These are phyloP conservation scores for Pedionomus torquatus DNA, from an alignment of 2,113 vertebrate species.

Conservation along the genomic window DNA sequence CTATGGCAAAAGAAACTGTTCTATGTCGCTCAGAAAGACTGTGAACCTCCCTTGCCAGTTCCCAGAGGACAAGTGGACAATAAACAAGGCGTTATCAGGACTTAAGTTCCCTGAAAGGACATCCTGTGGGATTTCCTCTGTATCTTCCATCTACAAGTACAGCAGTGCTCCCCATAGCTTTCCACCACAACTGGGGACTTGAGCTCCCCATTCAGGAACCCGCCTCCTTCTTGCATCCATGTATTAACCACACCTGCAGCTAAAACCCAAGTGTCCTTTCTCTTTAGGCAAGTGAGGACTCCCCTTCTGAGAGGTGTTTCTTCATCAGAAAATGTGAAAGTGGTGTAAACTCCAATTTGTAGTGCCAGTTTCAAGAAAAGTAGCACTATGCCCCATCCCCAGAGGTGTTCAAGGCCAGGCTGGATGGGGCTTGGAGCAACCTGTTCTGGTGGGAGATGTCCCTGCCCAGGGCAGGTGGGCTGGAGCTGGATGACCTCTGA, in stretches of 20 bases:
- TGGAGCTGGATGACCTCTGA: too few relatives aligned
- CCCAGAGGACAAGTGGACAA: fast-evolving
- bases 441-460: too few relatives aligned
- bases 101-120: not conserved
- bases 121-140: not conserved
- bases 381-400: too few relatives aligned
- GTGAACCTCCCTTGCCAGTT: not conserved
- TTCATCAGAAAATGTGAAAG: not conserved
- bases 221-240: not conserved
- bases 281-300: not conserved
- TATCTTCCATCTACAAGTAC: not conserved
- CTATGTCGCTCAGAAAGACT: not conserved
- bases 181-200: not conserved
- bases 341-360: not conserved
- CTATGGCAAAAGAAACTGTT: not conserved
- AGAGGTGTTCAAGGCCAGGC: too few relatives aligned
- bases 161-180: not conserved
- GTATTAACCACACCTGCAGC: not conserved
- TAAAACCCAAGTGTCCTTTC: not conserved
- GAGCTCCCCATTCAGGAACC: not conserved
- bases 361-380: not conserved
- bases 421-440: too few relatives aligned
- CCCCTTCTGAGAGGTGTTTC: not conserved
- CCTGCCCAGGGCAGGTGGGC: too few relatives aligned
- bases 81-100: not conserved